phyloP scores from a whole-genome alignment of 2,888 invertebrate genomes.

The Drosophila atripex region DNA sequence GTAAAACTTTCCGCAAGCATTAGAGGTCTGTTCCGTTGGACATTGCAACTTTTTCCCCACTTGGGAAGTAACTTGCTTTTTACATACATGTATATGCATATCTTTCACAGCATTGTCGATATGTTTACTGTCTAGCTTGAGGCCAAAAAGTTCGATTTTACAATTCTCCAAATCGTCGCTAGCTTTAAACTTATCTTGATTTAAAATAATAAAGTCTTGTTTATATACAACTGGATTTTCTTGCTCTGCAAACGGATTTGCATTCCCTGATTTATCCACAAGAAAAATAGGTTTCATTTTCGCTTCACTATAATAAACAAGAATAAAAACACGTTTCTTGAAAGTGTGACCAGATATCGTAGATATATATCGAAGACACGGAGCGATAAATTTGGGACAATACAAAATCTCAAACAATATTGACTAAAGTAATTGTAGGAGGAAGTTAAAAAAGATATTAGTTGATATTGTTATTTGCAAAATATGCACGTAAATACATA shows the following conservation, averaged over 20 bases:
- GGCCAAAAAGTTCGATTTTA: constrained; percentile 70
- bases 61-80: constrained; percentile 42
- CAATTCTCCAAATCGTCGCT: background rate
- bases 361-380: background rate
- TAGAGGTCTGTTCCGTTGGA: constrained; percentile 28
- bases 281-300: background rate
- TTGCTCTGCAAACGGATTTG: background rate
- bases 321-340: background rate
- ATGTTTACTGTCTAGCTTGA: constrained; percentile 48
- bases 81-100: constrained; percentile 49
- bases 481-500: no score
- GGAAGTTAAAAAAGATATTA: no score
- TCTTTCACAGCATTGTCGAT: constrained; percentile 64
- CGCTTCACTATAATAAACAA: background rate
- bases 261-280: background rate
- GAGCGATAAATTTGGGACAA: background rate
- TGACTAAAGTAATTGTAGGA: no score
- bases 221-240: background rate
- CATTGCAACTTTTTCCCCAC: constrained; percentile 46
- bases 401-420: no score
- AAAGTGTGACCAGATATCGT: background rate
- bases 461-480: no score
- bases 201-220: background rate
- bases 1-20: background rate
- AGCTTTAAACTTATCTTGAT: background rate